Base-by-base conservation (phyloP, 1,140 invertebrate species). In the Drosophila aff. region DNA sequence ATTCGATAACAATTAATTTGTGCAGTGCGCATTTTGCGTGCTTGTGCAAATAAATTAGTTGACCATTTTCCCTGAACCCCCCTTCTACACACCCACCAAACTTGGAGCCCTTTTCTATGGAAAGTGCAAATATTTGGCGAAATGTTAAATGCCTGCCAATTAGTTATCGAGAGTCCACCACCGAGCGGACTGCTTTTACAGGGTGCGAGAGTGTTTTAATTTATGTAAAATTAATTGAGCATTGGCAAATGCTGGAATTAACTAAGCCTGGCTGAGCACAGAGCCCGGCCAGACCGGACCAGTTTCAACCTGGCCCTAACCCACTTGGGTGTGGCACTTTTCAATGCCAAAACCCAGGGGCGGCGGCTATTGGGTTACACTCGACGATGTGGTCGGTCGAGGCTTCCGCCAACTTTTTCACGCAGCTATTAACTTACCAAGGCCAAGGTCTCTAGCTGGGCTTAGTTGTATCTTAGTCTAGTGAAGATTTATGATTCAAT, bases 191-290 rank as follows among this genome's bases (percentile, higher is more conserved):
- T 49, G 46, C 41, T 53, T 40, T 28, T 5, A 21, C 43, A 15
- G 62, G 15, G 28, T 52, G 44, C 21, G 28, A 65, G 63, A 64
- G 65, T 38, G 68, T 82, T 85, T 82, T 79, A 90, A 90, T 85
- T 91, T 91, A 90, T 90, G 86, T 89, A 76, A 82, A 90, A 82
- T 90, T 90, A 90, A 90, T 90, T 90, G 85, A 80, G 81, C 85
- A 81, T 72, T 89, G 55, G 67, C 65, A 71, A 84, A 78, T 81
- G 69, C 59, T 47, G 36, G 73, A 78, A 85, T 85, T 79, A 79
- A 83, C 81, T 66, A 69, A 71, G 52, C 71, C 55, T 76, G 59
- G 69, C 71, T 64, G 71, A 47, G 68, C 69, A 50, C 74, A 46
- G 33, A 21, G 13, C 16, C 3, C 21, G 18, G 18, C 53, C 52